Base-by-base conservation (phyloP, 2,113 vertebrate genomes). In the Ameiurus melas region DNA sequence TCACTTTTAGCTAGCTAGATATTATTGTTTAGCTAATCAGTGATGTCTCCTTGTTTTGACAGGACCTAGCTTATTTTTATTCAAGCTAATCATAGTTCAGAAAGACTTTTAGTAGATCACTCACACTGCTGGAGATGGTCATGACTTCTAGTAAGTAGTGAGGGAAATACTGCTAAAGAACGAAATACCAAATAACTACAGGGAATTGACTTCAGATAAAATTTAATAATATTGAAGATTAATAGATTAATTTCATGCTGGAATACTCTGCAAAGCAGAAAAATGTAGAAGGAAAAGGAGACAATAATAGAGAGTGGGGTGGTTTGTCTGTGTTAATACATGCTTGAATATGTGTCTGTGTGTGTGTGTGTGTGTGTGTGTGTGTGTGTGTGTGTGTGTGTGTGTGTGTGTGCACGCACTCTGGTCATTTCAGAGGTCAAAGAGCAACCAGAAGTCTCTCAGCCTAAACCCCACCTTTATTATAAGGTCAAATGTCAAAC, bases 381-480 rank as follows among this genome's bases (percentile, higher is more conserved):
- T 70, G 43, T 68, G 60, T 68, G 27, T 70, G 43, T 70, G 43
- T 82, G 79, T 60, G 55, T 82, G 80, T 60, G 39, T 36, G 33
- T 82, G 80, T 33, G 17, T 79, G 25, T 79, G 85, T 64, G 85
- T 17, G 57, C 30, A 47, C 27, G 12, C n/a, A 14, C 14, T 62
- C 57, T 62, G 43, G 51, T 85, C 64, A 39, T 89, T 86, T 79
- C 70, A 86, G 66, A 30, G 90, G 90, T 91, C 90, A 87, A 64
- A 87, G 70, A 71, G 64, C 84, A 89, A 89, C 87, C 86, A 85
- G 81, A 82, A 91, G 57, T 55, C 70, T 82, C 64, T 77, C 68
- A 85, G 78, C 87, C 71, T 83, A 82, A 91, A 75, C 88, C 75
- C 51, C 81, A 55, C 85, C 88, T 80, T 89, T 84, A 87, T 87